A percentile compares a stretch with the other conserved stretches of the same genome.
Conservation (phyloP, 2,113 vertebrate species). For the Engraulis encrasicolus region DNA sequence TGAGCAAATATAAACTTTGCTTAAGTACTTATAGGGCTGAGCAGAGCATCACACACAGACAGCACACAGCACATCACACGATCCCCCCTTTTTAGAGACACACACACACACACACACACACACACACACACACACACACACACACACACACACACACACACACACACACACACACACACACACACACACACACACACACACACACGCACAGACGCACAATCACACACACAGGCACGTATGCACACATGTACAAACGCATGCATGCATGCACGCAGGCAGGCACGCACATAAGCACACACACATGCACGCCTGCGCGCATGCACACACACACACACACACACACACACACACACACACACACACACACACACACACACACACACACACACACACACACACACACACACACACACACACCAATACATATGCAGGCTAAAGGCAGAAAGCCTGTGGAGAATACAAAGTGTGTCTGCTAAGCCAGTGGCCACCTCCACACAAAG, state of each 20-base stretch:
- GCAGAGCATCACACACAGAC: conserved; percentile 24
- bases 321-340: conserved; percentile 6
- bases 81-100: background rate
- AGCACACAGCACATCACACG: conserved; percentile 53
- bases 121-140: conserved; percentile 3
- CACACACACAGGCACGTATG: conserved; percentile 49
- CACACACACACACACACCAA: background rate
- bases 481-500: conserved; percentile 68
- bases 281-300: background rate
- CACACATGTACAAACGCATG: background rate
- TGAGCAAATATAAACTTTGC: conserved; percentile 82
- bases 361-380: conserved; percentile 10
- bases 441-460: conserved; percentile 69
- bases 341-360: background rate
- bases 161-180: background rate
- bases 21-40: conserved; percentile 79
- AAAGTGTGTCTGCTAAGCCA: conserved; percentile 73
- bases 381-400: conserved; percentile 6
- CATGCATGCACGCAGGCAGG: background rate
- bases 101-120: background rate
- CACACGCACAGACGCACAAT: too few relatives aligned
- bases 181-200: conserved; percentile 6
- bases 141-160: conserved; percentile 11
- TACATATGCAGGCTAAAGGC: conserved; percentile 64
- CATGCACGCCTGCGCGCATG: background rate